Conservation (phyloP, 1,140 invertebrate genomes). For the Chelonus insularis region DNA sequence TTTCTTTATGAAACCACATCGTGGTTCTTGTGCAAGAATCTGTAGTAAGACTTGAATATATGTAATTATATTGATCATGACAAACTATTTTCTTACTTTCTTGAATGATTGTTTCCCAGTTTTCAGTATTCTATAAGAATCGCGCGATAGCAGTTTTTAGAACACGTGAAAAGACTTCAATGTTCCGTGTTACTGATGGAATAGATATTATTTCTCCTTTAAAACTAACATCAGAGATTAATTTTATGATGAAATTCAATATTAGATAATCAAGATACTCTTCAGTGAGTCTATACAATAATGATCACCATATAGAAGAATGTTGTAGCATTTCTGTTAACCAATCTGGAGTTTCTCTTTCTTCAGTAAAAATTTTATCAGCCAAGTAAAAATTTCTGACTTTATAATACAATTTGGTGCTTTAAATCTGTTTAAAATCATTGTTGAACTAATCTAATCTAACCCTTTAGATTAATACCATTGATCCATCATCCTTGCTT, state of each 20-base stretch:
- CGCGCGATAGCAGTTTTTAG: conserved; percentile 92
- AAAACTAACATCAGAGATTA: conserved; percentile 98
- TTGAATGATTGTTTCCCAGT: conserved; percentile 86
- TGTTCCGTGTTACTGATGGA: conserved; percentile 98
- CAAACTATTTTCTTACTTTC: conserved; percentile 99
- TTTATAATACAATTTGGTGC: conserved; percentile 98
- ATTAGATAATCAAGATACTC: conserved; percentile 98
- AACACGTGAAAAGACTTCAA: conserved; percentile 98
- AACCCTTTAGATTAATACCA: conserved; percentile 48
- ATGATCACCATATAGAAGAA: conserved; percentile 95
- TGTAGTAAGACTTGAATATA: conserved; percentile 96
- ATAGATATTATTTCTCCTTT: conserved; percentile 99
- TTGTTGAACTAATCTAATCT: conserved; percentile 73
- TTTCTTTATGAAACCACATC: conserved; percentile 91
- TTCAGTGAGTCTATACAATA: conserved; percentile 96
- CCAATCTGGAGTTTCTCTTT: conserved; percentile 97
- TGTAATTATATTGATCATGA: conserved; percentile 97
- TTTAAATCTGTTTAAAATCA: conserved; percentile 87
- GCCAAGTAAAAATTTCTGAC: conserved; percentile 92
- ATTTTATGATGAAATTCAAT: conserved; percentile 98
- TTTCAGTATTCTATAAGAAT: conserved; percentile 83
- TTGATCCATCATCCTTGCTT: conserved; percentile 52
- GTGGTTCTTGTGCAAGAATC: conserved; percentile 86
- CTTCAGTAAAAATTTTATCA: conserved; percentile 97
- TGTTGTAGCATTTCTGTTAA: conserved; percentile 98